Evolutionary conservation across 2,888 invertebrate genomes (phyloP), one percentile per base, ranked within the genome.

Genomic region (Automeris io): DNA sequence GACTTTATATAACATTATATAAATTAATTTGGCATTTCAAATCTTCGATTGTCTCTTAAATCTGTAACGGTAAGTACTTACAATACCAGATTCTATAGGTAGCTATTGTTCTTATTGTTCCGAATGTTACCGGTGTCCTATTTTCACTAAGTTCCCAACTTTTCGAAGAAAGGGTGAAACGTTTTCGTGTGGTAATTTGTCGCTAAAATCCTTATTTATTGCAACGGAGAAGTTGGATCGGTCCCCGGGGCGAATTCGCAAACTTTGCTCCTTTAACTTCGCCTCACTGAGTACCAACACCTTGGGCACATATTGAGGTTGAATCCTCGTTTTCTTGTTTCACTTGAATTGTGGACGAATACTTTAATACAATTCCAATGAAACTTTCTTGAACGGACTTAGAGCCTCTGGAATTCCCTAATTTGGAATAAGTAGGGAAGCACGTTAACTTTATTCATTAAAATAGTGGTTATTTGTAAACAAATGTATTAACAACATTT

Each of bases 121-220:
- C 48, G 53, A 57, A 51, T 48, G 55, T 43, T 40, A 43, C 46
- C 47, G 56, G 51, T 57, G 65, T 67, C 53, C 68, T 59, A 70
- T 75, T 77, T 68, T 65, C 66, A 60, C 60, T 73, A 79, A 54
- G 72, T 79, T 74, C 55, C 59, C 50, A 77, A 78, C 69, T 79
- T 65, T 57, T 54, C 55, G n/a, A 64, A 70, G 72, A 67, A 76
- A 73, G 76, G 79, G 77, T 72, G 69, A 74, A 74, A 74, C 75
- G 74, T 73, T 77, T 78, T 79, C 71, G 71, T 73, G 72, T 72
- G 81, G 82, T 80, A 83, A 83, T 83, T 83, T 83, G 83, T 83
- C 82, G 79, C 78, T 81, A 79, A 83, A 83, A 83, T 83, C 83
- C 83, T 83, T 83, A 83, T 83, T 83, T 83, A 83, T 83, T 77